Conservation (phyloP, 2,113 vertebrate species). For the Cathartes aura region DNA sequence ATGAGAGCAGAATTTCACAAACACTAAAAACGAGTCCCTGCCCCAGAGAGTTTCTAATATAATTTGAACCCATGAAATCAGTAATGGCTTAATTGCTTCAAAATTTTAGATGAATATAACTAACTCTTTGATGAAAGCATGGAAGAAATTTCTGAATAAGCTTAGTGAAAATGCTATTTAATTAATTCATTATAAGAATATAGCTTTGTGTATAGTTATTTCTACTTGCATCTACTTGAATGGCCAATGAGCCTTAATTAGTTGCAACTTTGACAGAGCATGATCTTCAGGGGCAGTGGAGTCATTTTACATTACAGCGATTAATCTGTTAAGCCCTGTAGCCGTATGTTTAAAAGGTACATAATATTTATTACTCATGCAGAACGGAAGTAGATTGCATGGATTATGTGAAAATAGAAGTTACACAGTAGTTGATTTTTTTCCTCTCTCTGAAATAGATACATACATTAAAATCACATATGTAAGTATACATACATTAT, state of each 20-base stretch:
- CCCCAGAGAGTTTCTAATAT: background rate
- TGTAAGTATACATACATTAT: background rate
- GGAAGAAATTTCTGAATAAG: background rate
- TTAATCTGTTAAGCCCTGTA: slow-evolving; percentile 23
- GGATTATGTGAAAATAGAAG: background rate
- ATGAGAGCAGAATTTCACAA: background rate
- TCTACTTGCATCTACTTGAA: background rate
- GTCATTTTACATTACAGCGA: slow-evolving; percentile 4
- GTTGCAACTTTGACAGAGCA: background rate
- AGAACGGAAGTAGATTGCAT: background rate
- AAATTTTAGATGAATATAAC: background rate
- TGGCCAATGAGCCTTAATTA: background rate
- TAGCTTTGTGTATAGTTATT: background rate
- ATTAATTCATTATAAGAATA: background rate
- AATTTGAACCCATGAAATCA: background rate
- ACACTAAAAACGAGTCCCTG: background rate
- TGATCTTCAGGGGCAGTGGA: background rate
- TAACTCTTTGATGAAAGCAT: background rate
- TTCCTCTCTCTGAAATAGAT: background rate
- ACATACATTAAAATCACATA: background rate
- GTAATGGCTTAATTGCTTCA: background rate
- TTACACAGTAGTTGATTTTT: background rate
- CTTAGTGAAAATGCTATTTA: background rate
- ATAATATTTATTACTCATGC: background rate
- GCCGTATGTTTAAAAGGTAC: background rate